Evolutionary conservation across 2,113 vertebrate genomes (phyloP).

Genomic region (Trachemys scripta): DNA sequence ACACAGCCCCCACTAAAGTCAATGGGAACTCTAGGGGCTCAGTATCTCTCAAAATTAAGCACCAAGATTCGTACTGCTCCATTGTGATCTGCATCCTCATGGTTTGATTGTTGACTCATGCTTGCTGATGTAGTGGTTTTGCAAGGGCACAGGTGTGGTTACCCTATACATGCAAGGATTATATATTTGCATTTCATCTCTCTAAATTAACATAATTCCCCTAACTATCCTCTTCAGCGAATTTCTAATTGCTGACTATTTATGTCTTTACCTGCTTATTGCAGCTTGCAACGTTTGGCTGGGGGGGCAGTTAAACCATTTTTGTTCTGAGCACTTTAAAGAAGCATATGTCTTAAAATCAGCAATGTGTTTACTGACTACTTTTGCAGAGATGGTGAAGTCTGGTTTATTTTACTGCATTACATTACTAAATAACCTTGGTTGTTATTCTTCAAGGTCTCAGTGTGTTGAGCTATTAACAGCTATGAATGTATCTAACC

Average conservation of each 20-base stretch:
- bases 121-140: slow-evolving; percentile 50
- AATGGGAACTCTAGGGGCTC: rapidly evolving
- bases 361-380: slow-evolving; percentile 38
- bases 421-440: slow-evolving; percentile 78
- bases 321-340: slow-evolving; percentile 60
- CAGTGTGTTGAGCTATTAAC: slow-evolving; percentile 70
- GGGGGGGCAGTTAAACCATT: slow-evolving; percentile 62
- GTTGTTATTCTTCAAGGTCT: slow-evolving; percentile 75
- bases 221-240: slow-evolving; percentile 60
- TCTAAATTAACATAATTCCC: slow-evolving; percentile 70
- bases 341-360: slow-evolving; percentile 68
- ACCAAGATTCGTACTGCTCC: neutral
- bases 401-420: slow-evolving; percentile 56
- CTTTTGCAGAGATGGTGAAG: slow-evolving; percentile 56
- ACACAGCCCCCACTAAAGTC: rapidly evolving
- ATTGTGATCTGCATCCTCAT: neutral
- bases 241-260: slow-evolving; percentile 78
- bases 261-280: slow-evolving; percentile 73
- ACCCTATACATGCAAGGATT: slow-evolving; percentile 10
- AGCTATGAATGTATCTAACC: slow-evolving; percentile 59
- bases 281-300: slow-evolving; percentile 58
- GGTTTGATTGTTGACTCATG: neutral
- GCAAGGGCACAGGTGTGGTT: slow-evolving; percentile 50
- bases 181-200: slow-evolving; percentile 68
- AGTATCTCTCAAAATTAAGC: neutral